phyloP scores from a whole-genome alignment of 2,797 vertebrate species.

The Amazona ochrocephala region DNA sequence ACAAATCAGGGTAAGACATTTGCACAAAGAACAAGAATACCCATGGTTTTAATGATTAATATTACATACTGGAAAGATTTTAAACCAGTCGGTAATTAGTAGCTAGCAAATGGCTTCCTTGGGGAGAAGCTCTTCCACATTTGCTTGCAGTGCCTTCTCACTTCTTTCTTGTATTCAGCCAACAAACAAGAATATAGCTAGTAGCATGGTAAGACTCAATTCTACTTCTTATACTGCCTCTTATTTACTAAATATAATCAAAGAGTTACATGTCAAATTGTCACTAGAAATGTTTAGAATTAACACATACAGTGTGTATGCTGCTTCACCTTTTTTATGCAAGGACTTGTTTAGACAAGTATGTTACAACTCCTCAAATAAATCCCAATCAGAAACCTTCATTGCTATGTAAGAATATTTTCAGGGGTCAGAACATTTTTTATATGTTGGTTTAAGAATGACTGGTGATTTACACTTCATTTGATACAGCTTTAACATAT shows the following conservation, averaged over 20 bases:
- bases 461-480: neutral
- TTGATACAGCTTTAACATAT: neutral
- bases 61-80: neutral
- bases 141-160: neutral
- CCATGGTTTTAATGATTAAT: neutral
- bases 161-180: neutral
- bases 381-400: neutral
- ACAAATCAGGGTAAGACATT: neutral
- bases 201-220: neutral
- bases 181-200: neutral
- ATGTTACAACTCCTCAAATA: neutral
- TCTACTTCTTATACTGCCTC: neutral
- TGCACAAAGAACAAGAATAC: neutral
- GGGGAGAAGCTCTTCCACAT: neutral
- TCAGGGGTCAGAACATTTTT: neutral
- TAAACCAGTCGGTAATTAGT: neutral
- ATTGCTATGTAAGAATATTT: neutral
- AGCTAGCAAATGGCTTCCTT: neutral
- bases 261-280: neutral
- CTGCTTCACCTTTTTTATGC: neutral
- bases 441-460: neutral
- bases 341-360: neutral
- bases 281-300: neutral
- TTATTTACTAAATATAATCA: neutral
- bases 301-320: neutral